Evolutionary conservation across 2,888 invertebrate species (phyloP).

Genomic region (Fissipunctia ypsillon): DNA sequence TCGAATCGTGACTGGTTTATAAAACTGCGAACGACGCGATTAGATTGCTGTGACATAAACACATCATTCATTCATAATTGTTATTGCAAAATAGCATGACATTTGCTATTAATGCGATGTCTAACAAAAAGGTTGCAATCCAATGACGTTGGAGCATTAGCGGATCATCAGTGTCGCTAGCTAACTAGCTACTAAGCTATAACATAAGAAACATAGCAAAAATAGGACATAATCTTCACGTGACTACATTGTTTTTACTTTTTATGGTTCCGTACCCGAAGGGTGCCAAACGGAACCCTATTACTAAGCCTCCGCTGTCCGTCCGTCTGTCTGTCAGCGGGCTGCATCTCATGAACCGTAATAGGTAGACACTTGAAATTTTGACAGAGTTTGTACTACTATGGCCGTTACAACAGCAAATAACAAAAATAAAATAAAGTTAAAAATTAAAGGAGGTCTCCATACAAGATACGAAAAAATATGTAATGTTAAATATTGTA

Average conservation of each 20-base stretch:
- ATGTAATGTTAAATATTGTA: too few species aligned
- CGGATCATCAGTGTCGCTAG: slow-evolving; percentile 27
- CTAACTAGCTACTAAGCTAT: neutral
- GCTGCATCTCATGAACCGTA: too few species aligned
- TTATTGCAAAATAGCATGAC: slow-evolving; percentile 52
- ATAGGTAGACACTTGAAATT: too few species aligned
- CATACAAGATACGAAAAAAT: too few species aligned
- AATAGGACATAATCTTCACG: slow-evolving; percentile 26
- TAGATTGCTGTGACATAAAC: slow-evolving; percentile 33
- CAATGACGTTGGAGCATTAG: slow-evolving; percentile 47
- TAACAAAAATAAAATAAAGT: too few species aligned
- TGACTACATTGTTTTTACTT: neutral
- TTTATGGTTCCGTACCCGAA: too few species aligned
- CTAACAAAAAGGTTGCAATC: slow-evolving; percentile 48
- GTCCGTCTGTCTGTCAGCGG: too few species aligned
- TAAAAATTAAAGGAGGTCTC: too few species aligned
- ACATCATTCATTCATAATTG: slow-evolving; percentile 54
- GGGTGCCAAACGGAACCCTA: too few species aligned
- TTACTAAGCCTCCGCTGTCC: too few species aligned
- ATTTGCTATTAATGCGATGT: slow-evolving; percentile 41
- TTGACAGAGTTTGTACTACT: too few species aligned
- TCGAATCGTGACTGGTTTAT: slow-evolving; percentile 35
- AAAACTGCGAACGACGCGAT: slow-evolving; percentile 24
- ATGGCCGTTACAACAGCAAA: too few species aligned
- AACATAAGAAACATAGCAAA: slow-evolving; percentile 29